Conservation (phyloP, 2,113 vertebrate species). For the Oryzias javanicus region DNA sequence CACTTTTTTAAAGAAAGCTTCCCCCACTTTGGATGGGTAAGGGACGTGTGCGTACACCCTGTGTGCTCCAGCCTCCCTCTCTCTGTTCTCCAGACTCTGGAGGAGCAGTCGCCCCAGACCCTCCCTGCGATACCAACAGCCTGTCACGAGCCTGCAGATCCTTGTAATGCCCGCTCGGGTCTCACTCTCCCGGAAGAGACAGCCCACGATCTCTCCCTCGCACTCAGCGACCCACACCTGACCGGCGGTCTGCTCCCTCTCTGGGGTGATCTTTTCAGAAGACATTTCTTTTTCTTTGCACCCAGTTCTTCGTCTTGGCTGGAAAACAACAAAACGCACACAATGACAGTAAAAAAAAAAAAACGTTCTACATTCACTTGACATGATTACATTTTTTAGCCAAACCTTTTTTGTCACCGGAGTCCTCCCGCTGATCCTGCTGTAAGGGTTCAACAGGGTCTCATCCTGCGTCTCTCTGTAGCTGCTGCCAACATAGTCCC, state of each 20-base stretch:
- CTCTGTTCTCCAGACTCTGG: slow-evolving; percentile 75
- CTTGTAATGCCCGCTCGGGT: slow-evolving; percentile 51
- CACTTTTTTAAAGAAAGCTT: slow-evolving; percentile 76
- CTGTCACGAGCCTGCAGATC: slow-evolving; percentile 82
- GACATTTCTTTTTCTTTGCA: slow-evolving; percentile 50
- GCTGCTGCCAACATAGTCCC: slow-evolving; percentile 81
- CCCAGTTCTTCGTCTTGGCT: slow-evolving; percentile 48
- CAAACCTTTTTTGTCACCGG: slow-evolving; percentile 55
- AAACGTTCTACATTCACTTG: too few relatives aligned
- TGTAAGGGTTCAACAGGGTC: slow-evolving; percentile 64
- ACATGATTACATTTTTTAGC: neutral
- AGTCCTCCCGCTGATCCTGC: slow-evolving; percentile 54
- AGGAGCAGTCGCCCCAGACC: slow-evolving; percentile 81
- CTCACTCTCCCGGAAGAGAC: slow-evolving; percentile 73
- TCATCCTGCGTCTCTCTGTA: slow-evolving; percentile 63
- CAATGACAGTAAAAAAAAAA: neutral
- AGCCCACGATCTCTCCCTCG: slow-evolving; percentile 82
- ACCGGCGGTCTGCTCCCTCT: slow-evolving; percentile 71
- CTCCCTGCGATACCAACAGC: slow-evolving; percentile 80
- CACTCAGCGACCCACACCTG: slow-evolving; percentile 84
- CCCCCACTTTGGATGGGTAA: slow-evolving; percentile 74
- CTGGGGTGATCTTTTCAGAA: slow-evolving; percentile 62
- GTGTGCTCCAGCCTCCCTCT: slow-evolving; percentile 62
- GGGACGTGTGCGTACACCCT: slow-evolving; percentile 73
- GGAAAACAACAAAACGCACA: neutral